Evolutionary conservation across 2,797 vertebrate species (phyloP), one percentile per base, ranked within the genome.

Genomic region (Merluccius polli): DNA sequence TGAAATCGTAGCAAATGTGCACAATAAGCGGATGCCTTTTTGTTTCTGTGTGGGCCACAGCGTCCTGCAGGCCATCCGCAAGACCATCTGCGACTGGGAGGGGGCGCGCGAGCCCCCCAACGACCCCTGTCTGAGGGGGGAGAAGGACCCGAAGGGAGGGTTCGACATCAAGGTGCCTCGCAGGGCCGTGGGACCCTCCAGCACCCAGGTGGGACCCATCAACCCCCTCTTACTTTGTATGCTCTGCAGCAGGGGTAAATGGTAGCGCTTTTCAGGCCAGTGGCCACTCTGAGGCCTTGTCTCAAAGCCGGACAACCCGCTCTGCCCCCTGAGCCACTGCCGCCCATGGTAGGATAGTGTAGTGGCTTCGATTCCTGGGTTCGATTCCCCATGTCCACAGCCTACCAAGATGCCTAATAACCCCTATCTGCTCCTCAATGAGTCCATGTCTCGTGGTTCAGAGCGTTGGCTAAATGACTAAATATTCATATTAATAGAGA

Each of bases 141-240:
- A 99, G 90, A 99, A 99, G 87, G 98, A 99, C 88, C 98, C 98
- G 4, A 99, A 99, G 89, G 98, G 98, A 18, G 98, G 97, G 73
- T 99, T 99, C 86, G 98, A 99, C 87, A 99, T 99, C 81, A 99
- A 99, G 92, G 98, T 99, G 78, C 98, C 98, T 74, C 95, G 98
- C 32, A 93, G 98, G 84, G 96, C 97, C 0, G 98, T 99, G 27
- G 98, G 98, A 52, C 98, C 98, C 4, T 99, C 98, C 52, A 99
- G 98, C 89, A 99, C 98, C 0, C 98, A 99, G 95, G 98, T 99
- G 76, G 75, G 79, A 41, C 27, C 12, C 21, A n/a, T 15, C 48
- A n/a, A 16, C 52, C 52, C 52, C 16, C 41, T 13, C 12, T 35
- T 59, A 9, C 9, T 8, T 59, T 16, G 21, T 7, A 59, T 59